These are phyloP conservation scores for Balaeniceps rex DNA, from an alignment of 2,113 vertebrate genomes.

Conservation along the genomic window DNA sequence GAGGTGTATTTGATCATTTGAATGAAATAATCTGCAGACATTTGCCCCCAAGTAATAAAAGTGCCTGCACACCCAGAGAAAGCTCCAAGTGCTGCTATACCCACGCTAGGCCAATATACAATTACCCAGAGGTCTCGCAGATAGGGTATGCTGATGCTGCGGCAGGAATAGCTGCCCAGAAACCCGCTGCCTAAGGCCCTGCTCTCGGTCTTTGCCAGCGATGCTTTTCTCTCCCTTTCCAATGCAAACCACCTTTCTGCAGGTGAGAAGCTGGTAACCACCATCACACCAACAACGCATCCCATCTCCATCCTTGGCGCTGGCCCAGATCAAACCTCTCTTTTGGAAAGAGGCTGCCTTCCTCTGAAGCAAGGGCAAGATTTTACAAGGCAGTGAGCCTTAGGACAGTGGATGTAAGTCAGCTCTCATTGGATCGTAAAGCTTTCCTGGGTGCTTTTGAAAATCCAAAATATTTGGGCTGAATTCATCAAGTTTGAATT, in stretches of 20 bases:
- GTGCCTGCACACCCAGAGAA: background rate
- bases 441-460: background rate
- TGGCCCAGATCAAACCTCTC: background rate
- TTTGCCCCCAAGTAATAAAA: background rate
- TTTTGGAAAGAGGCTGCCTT: background rate
- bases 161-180: background rate
- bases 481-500: background rate
- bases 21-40: background rate
- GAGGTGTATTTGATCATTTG: background rate
- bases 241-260: fast-evolving
- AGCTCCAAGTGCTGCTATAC: background rate
- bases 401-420: background rate
- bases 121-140: background rate
- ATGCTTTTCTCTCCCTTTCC: background rate
- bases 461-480: background rate
- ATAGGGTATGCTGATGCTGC: background rate
- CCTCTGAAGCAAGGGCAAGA: background rate
- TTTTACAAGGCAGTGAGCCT: background rate
- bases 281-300: fast-evolving
- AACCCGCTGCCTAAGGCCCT: background rate
- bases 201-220: background rate
- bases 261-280: background rate
- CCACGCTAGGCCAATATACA: fast-evolving
- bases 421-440: background rate
- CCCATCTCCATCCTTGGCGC: background rate